Evolutionary conservation across 2,797 vertebrate genomes (phyloP).

Genomic region (Muscicapa comitata): DNA sequence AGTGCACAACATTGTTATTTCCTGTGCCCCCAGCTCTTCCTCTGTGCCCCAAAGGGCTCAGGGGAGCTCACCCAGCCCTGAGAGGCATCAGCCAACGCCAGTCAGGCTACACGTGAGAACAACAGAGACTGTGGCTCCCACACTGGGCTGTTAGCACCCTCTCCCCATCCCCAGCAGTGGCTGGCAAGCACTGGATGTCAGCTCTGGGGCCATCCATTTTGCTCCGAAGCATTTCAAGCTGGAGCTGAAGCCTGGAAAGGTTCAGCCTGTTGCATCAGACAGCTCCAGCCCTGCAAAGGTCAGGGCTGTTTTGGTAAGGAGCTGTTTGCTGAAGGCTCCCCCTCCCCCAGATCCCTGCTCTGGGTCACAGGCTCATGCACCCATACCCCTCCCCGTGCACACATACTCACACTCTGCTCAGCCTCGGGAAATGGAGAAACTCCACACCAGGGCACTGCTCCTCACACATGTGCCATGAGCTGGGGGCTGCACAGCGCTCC

Average conservation of each 20-base stretch:
- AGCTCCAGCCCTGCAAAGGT: constrained; percentile 35
- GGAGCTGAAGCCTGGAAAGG: constrained; percentile 26
- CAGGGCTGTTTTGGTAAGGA: constrained; percentile 29
- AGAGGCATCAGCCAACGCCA: rapidly evolving
- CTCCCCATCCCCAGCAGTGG: neutral
- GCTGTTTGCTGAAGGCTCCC: neutral
- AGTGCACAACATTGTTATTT: rapidly evolving
- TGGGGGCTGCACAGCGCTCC: rapidly evolving
- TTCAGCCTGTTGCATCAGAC: constrained; percentile 51
- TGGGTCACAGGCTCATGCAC: rapidly evolving
- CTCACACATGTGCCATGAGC: rapidly evolving
- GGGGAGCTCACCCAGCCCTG: neutral
- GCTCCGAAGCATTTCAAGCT: neutral
- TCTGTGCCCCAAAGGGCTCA: neutral
- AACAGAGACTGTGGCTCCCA: neutral
- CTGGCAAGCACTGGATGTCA: neutral
- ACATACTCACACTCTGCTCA: neutral
- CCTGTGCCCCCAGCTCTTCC: neutral
- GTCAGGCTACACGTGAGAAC: rapidly evolving
- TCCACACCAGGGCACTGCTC: neutral
- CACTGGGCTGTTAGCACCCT: neutral
- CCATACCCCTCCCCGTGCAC: rapidly evolving
- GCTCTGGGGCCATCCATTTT: neutral
- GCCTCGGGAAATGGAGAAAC: neutral
- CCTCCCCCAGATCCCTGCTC: neutral